Conservation (phyloP, 2,888 invertebrate species). For the Tricholauxania praeusta region DNA sequence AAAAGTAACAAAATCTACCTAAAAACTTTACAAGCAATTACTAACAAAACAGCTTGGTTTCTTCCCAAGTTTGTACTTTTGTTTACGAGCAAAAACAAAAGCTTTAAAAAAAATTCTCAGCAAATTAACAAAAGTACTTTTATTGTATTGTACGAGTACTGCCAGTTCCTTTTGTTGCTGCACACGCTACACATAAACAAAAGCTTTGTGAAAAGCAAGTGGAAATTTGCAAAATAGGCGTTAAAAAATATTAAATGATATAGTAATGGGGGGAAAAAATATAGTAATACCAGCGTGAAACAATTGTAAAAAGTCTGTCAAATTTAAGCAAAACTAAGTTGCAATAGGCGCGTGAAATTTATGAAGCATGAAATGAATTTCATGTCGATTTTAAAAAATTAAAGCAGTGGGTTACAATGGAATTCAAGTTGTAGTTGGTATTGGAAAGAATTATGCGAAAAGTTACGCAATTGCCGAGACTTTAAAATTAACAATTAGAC, state of each 20-base stretch:
- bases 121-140: constrained; percentile 6
- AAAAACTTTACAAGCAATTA: no score
- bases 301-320: constrained; percentile 10
- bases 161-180: neutral
- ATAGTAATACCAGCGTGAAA: neutral
- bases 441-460: neutral
- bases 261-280: neutral
- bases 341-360: constrained; percentile 19
- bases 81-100: neutral
- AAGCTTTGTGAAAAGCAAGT: neutral
- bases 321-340: constrained; percentile 3
- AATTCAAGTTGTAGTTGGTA: neutral
- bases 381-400: constrained; percentile 16
- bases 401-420: constrained; percentile 28
- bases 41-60: no score
- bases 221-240: neutral
- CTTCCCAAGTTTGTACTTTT: no score
- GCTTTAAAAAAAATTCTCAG: neutral
- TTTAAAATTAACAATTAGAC: no score
- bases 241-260: neutral
- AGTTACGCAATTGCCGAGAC: neutral
- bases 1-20: constrained; percentile 32
- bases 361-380: constrained; percentile 34
- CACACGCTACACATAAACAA: neutral
- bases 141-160: neutral